These are phyloP conservation scores for Bombyx mori DNA, from an alignment of 1,140 invertebrate genomes.

Conservation along the genomic window ASM3026992v2 NC_085112.1:6782001-6782500, in stretches of 20 bases:
- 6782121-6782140: constrained; percentile 38
- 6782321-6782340: constrained; percentile 16
- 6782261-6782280: constrained; percentile 71
- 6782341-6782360: constrained; percentile 4
- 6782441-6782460: too few relatives aligned
- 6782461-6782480: too few relatives aligned
- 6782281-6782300: constrained; percentile 67
- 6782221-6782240: constrained; percentile 69
- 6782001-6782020: constrained; percentile 17
- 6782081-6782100: constrained; percentile 7
- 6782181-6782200: constrained; percentile 64
- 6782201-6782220: constrained; percentile 61
- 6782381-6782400: too few relatives aligned
- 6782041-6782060: background rate
- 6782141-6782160: constrained; percentile 70
- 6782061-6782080: constrained; percentile 9
- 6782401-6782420: too few relatives aligned
- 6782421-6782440: too few relatives aligned
- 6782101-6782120: constrained; percentile 36
- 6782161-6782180: constrained; percentile 71
- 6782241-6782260: constrained; percentile 71
- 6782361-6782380: background rate
- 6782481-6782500: too few relatives aligned
- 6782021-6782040: background rate
- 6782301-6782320: constrained; percentile 41